These are phyloP conservation scores for Drosophila nigromelanica DNA, from an alignment of 1,140 invertebrate species.

Conservation along the genomic window DNA sequence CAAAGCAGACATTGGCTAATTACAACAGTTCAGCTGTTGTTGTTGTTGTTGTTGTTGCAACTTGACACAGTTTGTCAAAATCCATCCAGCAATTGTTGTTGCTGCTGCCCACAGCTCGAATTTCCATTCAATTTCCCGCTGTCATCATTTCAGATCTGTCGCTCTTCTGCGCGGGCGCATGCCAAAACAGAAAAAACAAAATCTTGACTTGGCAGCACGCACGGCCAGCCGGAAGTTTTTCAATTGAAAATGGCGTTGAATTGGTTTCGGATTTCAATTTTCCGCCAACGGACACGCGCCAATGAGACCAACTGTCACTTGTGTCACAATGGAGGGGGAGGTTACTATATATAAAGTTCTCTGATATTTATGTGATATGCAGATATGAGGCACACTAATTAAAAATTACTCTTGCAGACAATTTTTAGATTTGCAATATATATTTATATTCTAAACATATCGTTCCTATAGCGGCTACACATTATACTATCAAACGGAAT, in stretches of 20 bases:
- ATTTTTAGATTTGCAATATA: no score
- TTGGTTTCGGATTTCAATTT: slow-evolving; percentile 65
- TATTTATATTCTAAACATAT: no score
- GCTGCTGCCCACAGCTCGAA: slow-evolving; percentile 34
- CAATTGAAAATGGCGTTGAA: slow-evolving; percentile 75
- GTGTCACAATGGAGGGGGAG: not conserved
- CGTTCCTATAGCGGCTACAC: no score
- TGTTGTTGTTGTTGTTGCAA: slow-evolving; percentile 29
- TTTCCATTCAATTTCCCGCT: slow-evolving; percentile 61
- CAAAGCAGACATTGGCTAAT: slow-evolving; percentile 73
- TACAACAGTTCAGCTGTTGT: slow-evolving; percentile 30
- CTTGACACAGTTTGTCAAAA: slow-evolving; percentile 74
- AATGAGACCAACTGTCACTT: slow-evolving; percentile 21
- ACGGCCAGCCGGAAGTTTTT: slow-evolving; percentile 63
- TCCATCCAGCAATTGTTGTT: slow-evolving; percentile 24
- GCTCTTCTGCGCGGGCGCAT: slow-evolving; percentile 44
- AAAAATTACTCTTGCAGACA: no score
- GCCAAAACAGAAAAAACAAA: slow-evolving; percentile 58
- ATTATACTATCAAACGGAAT: no score
- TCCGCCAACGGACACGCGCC: slow-evolving; percentile 52
- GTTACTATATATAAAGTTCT: not conserved
- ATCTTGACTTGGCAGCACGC: slow-evolving; percentile 50
- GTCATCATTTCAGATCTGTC: slow-evolving; percentile 18
- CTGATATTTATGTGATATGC: not conserved
- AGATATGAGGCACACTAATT: no score